These are phyloP conservation scores for Sigmodon hispidus DNA, from an alignment of 2,113 vertebrate genomes.

Conservation along the genomic window DNA sequence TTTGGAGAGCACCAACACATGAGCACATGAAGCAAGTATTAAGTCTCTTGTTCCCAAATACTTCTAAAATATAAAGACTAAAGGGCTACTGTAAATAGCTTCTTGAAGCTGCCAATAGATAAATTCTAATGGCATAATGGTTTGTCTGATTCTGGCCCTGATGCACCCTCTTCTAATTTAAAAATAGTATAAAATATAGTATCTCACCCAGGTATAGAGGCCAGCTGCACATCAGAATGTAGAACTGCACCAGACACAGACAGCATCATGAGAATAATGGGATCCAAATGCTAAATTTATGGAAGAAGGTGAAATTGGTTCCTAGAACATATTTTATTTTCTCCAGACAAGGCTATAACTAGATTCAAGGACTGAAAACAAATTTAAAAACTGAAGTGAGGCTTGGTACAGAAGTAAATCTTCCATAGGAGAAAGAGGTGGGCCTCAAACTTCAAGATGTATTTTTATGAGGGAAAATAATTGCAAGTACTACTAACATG, in stretches of 20 bases:
- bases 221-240: background rate
- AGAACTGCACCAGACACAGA: background rate
- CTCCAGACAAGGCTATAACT: background rate
- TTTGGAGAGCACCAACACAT: background rate
- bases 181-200: background rate
- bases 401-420: conserved; percentile 23
- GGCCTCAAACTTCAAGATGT: background rate
- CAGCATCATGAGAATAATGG: background rate
- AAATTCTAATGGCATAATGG: background rate
- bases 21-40: background rate
- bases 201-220: background rate
- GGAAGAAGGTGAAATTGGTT: background rate
- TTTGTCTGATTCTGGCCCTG: background rate
- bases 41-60: background rate
- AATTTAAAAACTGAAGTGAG: conserved; percentile 8
- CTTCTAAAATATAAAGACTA: background rate
- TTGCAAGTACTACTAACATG: background rate
- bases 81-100: background rate
- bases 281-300: conserved; percentile 26
- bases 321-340: conserved; percentile 37
- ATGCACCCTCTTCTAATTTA: background rate
- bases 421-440: background rate
- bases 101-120: background rate
- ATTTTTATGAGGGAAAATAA: background rate
- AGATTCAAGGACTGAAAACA: conserved; percentile 30